Evolutionary conservation across 1,140 invertebrate genomes (phyloP).

Genomic region (Lepidurus packardi): DNA sequence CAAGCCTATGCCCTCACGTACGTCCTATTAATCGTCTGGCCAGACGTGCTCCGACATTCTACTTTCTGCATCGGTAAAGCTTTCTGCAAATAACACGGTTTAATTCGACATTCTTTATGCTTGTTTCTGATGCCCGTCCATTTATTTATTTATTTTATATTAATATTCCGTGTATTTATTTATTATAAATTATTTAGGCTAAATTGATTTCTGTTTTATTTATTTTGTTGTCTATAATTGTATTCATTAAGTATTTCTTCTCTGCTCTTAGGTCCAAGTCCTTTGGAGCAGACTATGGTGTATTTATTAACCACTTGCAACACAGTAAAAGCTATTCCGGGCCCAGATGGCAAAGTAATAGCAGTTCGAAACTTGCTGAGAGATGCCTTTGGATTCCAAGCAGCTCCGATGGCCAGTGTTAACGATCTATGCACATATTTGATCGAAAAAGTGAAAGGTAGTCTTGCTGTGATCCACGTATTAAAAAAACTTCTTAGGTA

Average conservation of each 20-base stretch:
- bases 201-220: background rate
- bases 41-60: background rate
- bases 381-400: constrained; percentile 26
- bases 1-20: constrained; percentile 12
- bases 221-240: background rate
- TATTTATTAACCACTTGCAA: constrained; percentile 25
- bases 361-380: background rate
- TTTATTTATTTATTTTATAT: background rate
- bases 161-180: background rate
- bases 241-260: background rate
- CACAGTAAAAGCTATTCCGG: constrained; percentile 20
- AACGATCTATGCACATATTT: background rate
- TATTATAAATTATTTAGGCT: background rate
- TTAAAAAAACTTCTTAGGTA: background rate
- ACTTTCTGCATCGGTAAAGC: background rate
- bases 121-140: background rate
- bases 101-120: no score
- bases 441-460: background rate
- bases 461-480: background rate
- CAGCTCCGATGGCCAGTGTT: background rate
- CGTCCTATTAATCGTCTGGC: background rate
- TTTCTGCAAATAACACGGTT: no score
- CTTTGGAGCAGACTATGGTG: constrained; percentile 26
- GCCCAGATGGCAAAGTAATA: constrained; percentile 24
- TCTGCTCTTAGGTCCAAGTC: background rate